These are phyloP conservation scores for Theocolax elegans DNA, from an alignment of 1,140 invertebrate genomes.

Conservation along the genomic window DNA sequence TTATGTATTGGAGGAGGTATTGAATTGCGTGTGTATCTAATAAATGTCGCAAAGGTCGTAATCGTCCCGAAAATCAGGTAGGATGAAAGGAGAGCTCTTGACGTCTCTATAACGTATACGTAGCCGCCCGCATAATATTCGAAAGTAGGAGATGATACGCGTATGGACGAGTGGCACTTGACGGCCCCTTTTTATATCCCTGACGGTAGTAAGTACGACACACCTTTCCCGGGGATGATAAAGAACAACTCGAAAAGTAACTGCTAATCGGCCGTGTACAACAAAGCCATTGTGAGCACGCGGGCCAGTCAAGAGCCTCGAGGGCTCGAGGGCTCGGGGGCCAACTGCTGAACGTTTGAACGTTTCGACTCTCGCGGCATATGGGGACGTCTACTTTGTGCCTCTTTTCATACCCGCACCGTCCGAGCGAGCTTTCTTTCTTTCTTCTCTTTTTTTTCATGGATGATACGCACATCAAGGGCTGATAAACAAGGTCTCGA, in stretches of 20 bases:
- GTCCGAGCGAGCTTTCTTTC: too few species aligned
- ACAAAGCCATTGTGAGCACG: slow-evolving; percentile 43
- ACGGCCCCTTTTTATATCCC: slow-evolving; percentile 4
- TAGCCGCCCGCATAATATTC: slow-evolving; percentile 22
- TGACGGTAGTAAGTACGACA: background rate
- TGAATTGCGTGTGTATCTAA: too few species aligned
- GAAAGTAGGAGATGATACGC: background rate
- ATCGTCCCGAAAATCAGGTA: too few species aligned
- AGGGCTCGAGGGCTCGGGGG: slow-evolving; percentile 26
- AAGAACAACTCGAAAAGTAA: slow-evolving; percentile 42
- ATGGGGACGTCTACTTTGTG: too few species aligned
- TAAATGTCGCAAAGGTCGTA: too few species aligned
- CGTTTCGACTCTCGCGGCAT: slow-evolving; percentile 52
- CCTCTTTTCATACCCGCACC: too few species aligned
- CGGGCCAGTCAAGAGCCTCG: slow-evolving; percentile 30
- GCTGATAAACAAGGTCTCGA: slow-evolving; percentile 44
- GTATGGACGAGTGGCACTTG: slow-evolving; percentile 1
- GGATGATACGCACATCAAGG: slow-evolving; percentile 53
- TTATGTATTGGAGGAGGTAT: too few species aligned
- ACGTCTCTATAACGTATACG: background rate
- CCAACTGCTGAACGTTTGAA: slow-evolving; percentile 55
- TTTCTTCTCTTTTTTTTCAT: slow-evolving; percentile 39
- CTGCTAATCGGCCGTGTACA: slow-evolving; percentile 47
- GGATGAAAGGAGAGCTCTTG: too few species aligned
- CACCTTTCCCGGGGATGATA: background rate